Base-by-base conservation (phyloP, 2,797 vertebrate genomes). In the Sebastes trivittatus region DNA sequence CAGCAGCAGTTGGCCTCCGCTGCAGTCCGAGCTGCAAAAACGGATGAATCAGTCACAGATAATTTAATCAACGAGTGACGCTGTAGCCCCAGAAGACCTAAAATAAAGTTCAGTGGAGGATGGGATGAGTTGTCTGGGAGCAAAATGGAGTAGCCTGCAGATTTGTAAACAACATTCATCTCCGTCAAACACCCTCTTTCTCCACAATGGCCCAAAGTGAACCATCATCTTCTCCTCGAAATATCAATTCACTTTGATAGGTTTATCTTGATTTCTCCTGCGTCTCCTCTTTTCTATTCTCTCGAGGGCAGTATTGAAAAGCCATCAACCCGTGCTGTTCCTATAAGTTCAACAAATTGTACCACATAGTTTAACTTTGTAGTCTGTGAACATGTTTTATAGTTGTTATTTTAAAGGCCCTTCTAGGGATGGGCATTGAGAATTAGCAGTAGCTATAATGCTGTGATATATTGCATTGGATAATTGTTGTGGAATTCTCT, bases 81-180 rank as follows among this genome's bases (percentile, higher is more conserved):
- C 49, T 23, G 13, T 14, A 1, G 65, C 11, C 36, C 10, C 14
- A 20, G 20, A 73, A 73, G 74, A 18, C 25, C 54, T 29, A 8
- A 74, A 77, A 82, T 69, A 27, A 81, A 81, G 49, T 79, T 81
- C 49, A 65, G 38, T 34, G 7, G 29, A 68, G 46, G 60, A 84
- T 42, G 10, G 55, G n/a, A 67, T 55, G n/a, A 73, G 63, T 27
- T 52, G 55, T 67, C 79, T 81, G 32, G 56, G 49, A 72, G 62
- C 72, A 58, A 46, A 68, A 22, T 18, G 32, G 29, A 46, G 46
- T 64, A 46, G 52, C 62, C 25, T 60, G 72, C 29, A 49, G 67
- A 83, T 46, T 46, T 71, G 52, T 65, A 83, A 78, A 79, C 74
- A 81, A 72, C 63, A 79, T 77, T 73, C 13, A 77, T 88, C 74